Evolutionary conservation across 2,797 vertebrate species (phyloP).

Genomic region (Cetoscarus ocellatus): DNA sequence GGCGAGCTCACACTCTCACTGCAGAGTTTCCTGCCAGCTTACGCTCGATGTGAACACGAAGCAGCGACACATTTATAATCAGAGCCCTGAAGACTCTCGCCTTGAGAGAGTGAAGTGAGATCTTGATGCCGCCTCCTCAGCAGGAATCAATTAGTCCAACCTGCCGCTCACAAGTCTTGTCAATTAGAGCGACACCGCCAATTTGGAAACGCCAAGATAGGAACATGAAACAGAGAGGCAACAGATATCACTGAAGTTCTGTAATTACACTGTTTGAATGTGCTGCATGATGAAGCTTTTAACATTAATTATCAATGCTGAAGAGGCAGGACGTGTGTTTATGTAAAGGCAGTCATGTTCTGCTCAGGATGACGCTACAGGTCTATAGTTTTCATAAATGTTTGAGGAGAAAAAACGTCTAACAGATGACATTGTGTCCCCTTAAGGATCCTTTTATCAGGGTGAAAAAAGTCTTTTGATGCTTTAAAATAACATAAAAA

Average conservation of each 20-base stretch:
- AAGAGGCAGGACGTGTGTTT: no score
- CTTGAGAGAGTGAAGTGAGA: conserved; percentile 55
- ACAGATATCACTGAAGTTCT: not conserved
- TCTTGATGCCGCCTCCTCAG: conserved; percentile 48
- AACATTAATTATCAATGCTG: not conserved
- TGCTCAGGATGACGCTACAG: no score
- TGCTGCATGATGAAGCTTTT: not conserved
- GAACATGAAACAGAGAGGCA: conserved; percentile 10
- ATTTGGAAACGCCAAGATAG: conserved; percentile 39
- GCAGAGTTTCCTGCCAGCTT: conserved; percentile 33
- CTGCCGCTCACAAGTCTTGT: conserved; percentile 41
- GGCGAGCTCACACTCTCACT: conserved; percentile 46
- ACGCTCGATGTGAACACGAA: not conserved
- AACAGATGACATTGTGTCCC: no score
- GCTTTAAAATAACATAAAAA: no score
- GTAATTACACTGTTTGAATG: conserved; percentile 9
- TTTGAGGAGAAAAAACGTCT: no score
- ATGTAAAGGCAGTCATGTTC: no score
- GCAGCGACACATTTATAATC: conserved; percentile 39
- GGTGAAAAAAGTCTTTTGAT: no score
- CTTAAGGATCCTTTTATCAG: no score
- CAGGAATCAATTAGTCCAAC: conserved; percentile 72
- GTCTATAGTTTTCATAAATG: no score
- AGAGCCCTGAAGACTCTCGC: conserved; percentile 45
- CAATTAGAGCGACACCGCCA: conserved; percentile 66